A percentile compares a stretch with the other conserved stretches of the same genome.
These are phyloP conservation scores for Apamea crenata DNA, from an alignment of 2,888 invertebrate genomes.

Conservation along the genomic window DNA sequence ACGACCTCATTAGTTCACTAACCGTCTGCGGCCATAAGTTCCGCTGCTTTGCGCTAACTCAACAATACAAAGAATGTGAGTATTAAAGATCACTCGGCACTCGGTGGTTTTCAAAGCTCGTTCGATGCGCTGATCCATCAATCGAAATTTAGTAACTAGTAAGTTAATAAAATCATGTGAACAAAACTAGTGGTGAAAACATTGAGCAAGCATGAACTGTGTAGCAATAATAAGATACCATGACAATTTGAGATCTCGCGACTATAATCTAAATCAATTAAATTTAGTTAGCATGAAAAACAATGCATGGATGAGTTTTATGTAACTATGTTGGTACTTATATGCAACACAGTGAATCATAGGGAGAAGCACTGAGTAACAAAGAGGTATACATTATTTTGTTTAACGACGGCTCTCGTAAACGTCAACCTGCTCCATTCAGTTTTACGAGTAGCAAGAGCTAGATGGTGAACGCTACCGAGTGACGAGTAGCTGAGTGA, in stretches of 20 bases:
- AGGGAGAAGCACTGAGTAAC: constrained; percentile 1
- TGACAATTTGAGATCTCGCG: not conserved
- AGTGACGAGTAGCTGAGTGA: not conserved
- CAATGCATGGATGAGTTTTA: not conserved
- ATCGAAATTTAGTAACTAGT: not conserved
- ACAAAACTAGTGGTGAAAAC: not conserved
- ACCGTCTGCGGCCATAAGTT: constrained; percentile 19
- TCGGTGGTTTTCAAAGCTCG: constrained; percentile 8
- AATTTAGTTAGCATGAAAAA: not conserved
- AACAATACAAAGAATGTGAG: constrained; percentile 19
- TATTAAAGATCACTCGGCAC: constrained; percentile 22
- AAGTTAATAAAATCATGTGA: not conserved
- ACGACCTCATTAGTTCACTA: constrained; percentile 43
- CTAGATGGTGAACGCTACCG: not conserved
- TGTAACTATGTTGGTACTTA: not conserved
- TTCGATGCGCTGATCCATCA: not conserved
- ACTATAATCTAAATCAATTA: not conserved
- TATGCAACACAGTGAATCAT: not conserved
- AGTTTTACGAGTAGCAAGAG: not conserved
- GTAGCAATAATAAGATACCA: not conserved
- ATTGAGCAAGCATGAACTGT: not conserved
- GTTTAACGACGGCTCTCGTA: constrained; percentile 17
- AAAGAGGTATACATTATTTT: not conserved
- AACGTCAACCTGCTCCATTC: constrained; percentile 4
- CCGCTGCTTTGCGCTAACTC: constrained; percentile 15